These are phyloP conservation scores for Idris sp. DNA, from an alignment of 1,140 invertebrate species.

Conservation along the genomic window DNA sequence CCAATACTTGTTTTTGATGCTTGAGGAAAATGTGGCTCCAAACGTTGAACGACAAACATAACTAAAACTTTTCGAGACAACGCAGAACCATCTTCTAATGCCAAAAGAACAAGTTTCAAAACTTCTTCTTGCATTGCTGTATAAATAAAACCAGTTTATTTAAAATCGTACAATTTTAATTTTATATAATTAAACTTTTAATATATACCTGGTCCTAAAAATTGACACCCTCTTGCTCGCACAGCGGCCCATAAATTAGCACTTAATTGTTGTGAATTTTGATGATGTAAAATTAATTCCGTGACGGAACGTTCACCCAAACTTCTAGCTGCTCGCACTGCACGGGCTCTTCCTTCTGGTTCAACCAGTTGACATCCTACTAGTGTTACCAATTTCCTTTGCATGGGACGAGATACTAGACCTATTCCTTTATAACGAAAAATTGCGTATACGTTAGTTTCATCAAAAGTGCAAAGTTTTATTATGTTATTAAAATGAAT, in stretches of 20 bases:
- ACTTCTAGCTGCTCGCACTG: slow-evolving; percentile 90
- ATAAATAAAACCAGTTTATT: no score
- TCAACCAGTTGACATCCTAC: slow-evolving; percentile 95
- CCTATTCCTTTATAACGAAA: slow-evolving; percentile 45
- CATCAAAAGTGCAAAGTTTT: no score
- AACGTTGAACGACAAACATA: slow-evolving; percentile 98
- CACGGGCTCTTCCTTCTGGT: slow-evolving; percentile 89
- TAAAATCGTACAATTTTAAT: no score
- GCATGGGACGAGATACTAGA: slow-evolving; percentile 93
- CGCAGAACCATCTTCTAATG: slow-evolving; percentile 97
- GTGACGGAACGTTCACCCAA: slow-evolving; percentile 96
- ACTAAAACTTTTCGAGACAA: slow-evolving; percentile 98
- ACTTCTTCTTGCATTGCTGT: slow-evolving; percentile 99
- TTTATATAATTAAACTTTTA: no score
- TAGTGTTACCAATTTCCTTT: slow-evolving; percentile 94
- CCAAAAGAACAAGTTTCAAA: slow-evolving; percentile 93
- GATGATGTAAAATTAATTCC: slow-evolving; percentile 95
- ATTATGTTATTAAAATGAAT: no score
- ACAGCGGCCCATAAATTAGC: slow-evolving; percentile 98
- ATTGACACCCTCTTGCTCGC: slow-evolving; percentile 96
- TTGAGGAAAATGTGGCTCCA: slow-evolving; percentile 97
- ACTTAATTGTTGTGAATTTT: slow-evolving; percentile 94
- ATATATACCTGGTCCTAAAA: slow-evolving; percentile 94
- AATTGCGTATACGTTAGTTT: no score
- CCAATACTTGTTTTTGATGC: slow-evolving; percentile 99